phyloP scores from a whole-genome alignment of 2,888 invertebrate genomes.

The Helleia helle region DNA sequence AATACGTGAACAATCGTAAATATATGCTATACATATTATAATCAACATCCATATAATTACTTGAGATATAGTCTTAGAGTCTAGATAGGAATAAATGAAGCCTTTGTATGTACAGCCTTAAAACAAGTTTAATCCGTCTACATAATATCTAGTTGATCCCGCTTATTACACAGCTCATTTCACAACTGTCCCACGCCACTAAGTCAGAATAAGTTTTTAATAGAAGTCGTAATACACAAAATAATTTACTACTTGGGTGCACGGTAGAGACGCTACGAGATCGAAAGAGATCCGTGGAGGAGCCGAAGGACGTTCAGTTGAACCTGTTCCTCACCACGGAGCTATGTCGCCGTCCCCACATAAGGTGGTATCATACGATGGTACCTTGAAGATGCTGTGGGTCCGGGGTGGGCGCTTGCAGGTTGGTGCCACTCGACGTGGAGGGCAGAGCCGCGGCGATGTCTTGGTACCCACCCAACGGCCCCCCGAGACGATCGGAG shows the following conservation, averaged over 20 bases:
- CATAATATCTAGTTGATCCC: slow-evolving; percentile 69
- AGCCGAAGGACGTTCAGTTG: slow-evolving; percentile 56
- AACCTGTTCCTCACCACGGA: slow-evolving; percentile 83
- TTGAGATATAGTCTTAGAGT: slow-evolving; percentile 15
- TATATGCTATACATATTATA: slow-evolving; percentile 5
- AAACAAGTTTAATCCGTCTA: slow-evolving; percentile 41
- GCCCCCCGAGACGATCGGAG: slow-evolving; percentile 52
- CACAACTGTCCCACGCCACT: slow-evolving; percentile 20
- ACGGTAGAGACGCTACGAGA: slow-evolving; percentile 50
- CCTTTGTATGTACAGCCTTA: slow-evolving; percentile 39
- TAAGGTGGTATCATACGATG: slow-evolving; percentile 95
- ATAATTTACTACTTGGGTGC: slow-evolving; percentile 28
- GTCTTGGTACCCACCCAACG: slow-evolving; percentile 64
- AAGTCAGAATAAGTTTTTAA: slow-evolving; percentile 19
- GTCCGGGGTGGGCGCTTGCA: slow-evolving; percentile 60
- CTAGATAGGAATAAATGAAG: slow-evolving; percentile 26
- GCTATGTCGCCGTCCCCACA: slow-evolving; percentile 92
- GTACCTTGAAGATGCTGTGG: slow-evolving; percentile 90
- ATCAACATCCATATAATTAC: slow-evolving; percentile 3
- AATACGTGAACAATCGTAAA: slow-evolving; percentile 8
- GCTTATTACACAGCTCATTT: slow-evolving; percentile 42
- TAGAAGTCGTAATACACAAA: slow-evolving; percentile 17
- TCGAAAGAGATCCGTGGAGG: slow-evolving; percentile 29
- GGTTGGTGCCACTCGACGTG: slow-evolving; percentile 42
- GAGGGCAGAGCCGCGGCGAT: slow-evolving; percentile 55